phyloP scores from a whole-genome alignment of 1,140 invertebrate species.

The Trinorchestia longiramus region DNA sequence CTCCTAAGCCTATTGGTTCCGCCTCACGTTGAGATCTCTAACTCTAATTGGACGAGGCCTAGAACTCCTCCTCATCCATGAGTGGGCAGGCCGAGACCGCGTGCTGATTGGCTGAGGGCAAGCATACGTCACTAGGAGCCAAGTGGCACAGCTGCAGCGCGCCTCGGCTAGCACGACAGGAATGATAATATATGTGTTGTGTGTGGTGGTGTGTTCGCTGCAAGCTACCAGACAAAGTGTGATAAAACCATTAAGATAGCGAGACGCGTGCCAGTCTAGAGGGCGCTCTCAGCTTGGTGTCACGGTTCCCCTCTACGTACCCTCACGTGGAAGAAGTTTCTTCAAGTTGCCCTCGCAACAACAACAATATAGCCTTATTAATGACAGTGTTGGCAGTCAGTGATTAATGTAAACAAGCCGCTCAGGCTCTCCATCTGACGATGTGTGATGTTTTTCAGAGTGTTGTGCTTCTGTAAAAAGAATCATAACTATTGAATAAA shows the following conservation, averaged over 20 bases:
- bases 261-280: conserved; percentile 61
- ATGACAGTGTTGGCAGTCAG: neutral
- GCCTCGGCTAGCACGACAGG: conserved; percentile 65
- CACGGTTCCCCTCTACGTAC: conserved; percentile 56
- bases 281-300: conserved; percentile 59
- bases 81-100: conserved; percentile 58
- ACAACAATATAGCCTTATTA: neutral
- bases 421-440: neutral
- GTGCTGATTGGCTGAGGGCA: conserved; percentile 59
- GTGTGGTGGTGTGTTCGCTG: conserved; percentile 64
- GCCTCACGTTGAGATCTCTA: neutral
- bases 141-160: conserved; percentile 58
- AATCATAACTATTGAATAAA: conserved; percentile 2
- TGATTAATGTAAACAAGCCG: neutral
- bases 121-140: neutral
- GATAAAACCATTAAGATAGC: conserved; percentile 68
- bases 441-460: neutral
- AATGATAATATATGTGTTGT: conserved; percentile 67
- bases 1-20: conserved; percentile 12
- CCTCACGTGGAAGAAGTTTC: neutral
- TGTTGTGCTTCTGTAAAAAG: neutral
- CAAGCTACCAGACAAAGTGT: conserved; percentile 66
- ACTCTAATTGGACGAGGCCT: conserved; percentile 30
- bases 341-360: neutral
- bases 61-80: conserved; percentile 54